Base-by-base conservation (phyloP, 2,113 vertebrate species). In the Nymphicus hollandicus region DNA sequence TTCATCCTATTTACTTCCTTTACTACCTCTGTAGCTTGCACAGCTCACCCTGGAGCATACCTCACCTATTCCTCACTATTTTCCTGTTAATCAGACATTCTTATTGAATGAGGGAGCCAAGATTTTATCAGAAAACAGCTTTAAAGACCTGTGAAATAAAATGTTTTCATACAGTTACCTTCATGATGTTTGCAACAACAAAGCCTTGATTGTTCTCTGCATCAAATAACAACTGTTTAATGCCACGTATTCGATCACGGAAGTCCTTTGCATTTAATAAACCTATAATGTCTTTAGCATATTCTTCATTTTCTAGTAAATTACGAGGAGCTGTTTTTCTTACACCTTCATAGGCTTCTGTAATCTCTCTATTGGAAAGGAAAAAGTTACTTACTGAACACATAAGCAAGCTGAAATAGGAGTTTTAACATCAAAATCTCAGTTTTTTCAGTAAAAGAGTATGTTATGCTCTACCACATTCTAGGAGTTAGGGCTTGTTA, bases 181-280 rank as follows among this genome's bases (percentile, higher is more conserved):
- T 99, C 79, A 99, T 97, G 44, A 99, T 96, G 95, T 98, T 99
- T 44, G 98, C 91, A 47, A 98, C 96, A 89, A 99, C 98, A 91
- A 99, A 86, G 50, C 96, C 98, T 3, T 98, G 98, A 93, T 98
- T 98, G 88, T 98, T 97, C 97, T 99, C 97, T 33, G 99, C 98
- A 93, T 99, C 98, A 17, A 89, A 81, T 58, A 98, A 96, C 53
- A 99, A 97, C 95, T 98, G 99, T 80, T 98, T 98, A 19, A 99
- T 98, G 80, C 98, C 99, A 85, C 91, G 97, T 76, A 99, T 98
- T 71, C 99, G 98, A 81, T 99, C 98, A 16, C 98, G 98, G 97
- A 99, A 99, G 92, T 99, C 99, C 69, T 98, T 99, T 80, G 98
- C 98, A 16, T 95, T 98, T 95, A 99, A 94, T 13, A 98, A 94